phyloP scores from a whole-genome alignment of 37 sponge, comb jelly and placozoan genomes.

The Diacarnus erythraeanus region DNA sequence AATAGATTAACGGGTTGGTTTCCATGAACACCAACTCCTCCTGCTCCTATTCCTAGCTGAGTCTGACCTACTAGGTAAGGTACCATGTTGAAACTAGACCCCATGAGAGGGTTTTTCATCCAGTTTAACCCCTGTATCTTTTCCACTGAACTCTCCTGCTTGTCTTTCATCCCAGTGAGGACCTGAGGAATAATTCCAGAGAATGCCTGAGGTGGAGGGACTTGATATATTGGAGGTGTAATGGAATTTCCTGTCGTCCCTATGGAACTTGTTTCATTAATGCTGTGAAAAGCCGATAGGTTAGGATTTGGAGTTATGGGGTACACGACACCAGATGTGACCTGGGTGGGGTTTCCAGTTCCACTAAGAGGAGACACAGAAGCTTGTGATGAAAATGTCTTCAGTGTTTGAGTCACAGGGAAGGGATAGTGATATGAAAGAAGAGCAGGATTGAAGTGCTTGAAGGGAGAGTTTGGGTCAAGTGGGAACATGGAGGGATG shows the following conservation, averaged over 20 bases:
- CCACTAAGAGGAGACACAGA: constrained; percentile 13
- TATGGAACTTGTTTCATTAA: background rate
- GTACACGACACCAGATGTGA: background rate
- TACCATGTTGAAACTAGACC: background rate
- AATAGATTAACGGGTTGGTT: background rate
- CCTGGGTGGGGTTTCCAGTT: background rate
- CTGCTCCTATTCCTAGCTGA: background rate
- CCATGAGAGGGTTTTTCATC: constrained; percentile 21
- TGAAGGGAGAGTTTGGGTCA: constrained; percentile 13
- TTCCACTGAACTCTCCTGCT: background rate
- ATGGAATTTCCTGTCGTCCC: background rate
- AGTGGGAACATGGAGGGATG: background rate
- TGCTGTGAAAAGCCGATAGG: constrained; percentile 7
- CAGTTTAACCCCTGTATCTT: background rate
- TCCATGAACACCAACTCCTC: background rate
- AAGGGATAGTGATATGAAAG: constrained; percentile 23
- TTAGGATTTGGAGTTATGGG: background rate
- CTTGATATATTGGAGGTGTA: background rate
- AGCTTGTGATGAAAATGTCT: background rate
- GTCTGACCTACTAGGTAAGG: background rate
- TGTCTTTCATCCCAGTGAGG: background rate
- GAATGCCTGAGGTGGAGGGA: background rate
- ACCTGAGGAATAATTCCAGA: constrained; percentile 5
- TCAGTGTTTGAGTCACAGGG: constrained; percentile 6
- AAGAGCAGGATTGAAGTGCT: background rate